Percentiles rank a stretch among this genome's conserved stretches.
These are phyloP conservation scores for Smittia aterrima DNA, from an alignment of 2,888 invertebrate species.

Conservation along the genomic window DNA sequence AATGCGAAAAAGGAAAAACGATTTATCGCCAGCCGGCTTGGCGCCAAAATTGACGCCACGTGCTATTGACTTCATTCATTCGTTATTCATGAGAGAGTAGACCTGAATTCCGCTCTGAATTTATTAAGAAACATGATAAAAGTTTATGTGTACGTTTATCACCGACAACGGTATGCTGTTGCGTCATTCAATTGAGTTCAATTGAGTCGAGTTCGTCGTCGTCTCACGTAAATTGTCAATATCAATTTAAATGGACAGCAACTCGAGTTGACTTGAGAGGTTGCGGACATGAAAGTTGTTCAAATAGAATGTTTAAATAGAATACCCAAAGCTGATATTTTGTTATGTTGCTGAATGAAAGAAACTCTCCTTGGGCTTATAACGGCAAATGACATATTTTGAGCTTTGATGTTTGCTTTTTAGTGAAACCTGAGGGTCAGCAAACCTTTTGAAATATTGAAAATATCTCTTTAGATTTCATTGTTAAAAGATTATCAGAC, in stretches of 20 bases:
- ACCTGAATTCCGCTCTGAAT: neutral
- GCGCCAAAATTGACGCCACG: neutral
- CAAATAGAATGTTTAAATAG: too few species aligned
- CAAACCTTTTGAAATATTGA: too few species aligned
- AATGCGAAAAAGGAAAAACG: too few species aligned
- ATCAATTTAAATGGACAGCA: neutral
- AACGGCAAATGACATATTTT: too few species aligned
- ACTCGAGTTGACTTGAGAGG: neutral
- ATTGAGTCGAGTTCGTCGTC: neutral
- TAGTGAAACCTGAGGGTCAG: too few species aligned
- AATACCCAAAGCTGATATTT: too few species aligned
- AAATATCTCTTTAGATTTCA: too few species aligned
- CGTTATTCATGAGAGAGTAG: neutral
- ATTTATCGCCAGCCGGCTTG: neutral
- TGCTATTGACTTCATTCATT: neutral
- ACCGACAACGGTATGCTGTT: neutral
- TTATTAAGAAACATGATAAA: neutral
- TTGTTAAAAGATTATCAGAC: too few species aligned
- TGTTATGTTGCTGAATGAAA: too few species aligned
- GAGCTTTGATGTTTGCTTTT: too few species aligned
- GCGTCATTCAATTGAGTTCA: conserved; percentile 8
- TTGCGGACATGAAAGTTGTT: neutral
- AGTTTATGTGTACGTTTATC: neutral
- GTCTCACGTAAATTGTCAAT: neutral
- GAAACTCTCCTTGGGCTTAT: too few species aligned